Base-by-base conservation (phyloP, 2,797 vertebrate genomes). In the Mallotus villosus region DNA sequence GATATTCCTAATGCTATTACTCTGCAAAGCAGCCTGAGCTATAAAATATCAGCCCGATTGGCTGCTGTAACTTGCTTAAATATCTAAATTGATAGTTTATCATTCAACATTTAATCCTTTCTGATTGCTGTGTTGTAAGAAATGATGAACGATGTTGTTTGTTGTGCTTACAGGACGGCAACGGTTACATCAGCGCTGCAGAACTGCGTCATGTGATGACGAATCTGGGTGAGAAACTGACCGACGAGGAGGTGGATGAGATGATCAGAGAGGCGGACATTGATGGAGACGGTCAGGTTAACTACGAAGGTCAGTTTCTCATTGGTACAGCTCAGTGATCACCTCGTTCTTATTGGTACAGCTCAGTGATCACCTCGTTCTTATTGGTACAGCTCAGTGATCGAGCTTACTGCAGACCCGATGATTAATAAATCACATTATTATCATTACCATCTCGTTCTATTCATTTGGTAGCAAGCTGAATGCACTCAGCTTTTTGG, bases 231-330 rank as follows among this genome's bases (percentile, higher is more conserved):
- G 95, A 97, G 88, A 97, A 96, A 89, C 92, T 97, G 76, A 96
- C 95, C 0, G 95, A 97, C 0, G 95, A 96, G 80, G 95, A 97
- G 63, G 95, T 97, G 78, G 95, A 96, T 0, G 95, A 97, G 85
- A 97, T 96, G 95, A 96, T 97, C 87, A 88, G 95, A 3, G 95
- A 97, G 86, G 95, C 95, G 0, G 95, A 97, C 83, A 96, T 97
- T 0, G 95, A 97, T 0, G 95, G 95, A 0, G 95, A 97, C 0
- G 95, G 95, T 72, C 95, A 97, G 81, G 95, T 97, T 90, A 97
- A 96, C 87, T 96, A 97, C 0, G 95, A 97, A 92, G 95, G 95
- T 96, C 82, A 84, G 89, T 68, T 34, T n/a, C 19, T 55, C 17
- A 17, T 1, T 51, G 14, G 34, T 41, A 41, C 41, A 46, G 34